Conservation (phyloP, 2,113 vertebrate species). For the Lycaon pictus region DNA sequence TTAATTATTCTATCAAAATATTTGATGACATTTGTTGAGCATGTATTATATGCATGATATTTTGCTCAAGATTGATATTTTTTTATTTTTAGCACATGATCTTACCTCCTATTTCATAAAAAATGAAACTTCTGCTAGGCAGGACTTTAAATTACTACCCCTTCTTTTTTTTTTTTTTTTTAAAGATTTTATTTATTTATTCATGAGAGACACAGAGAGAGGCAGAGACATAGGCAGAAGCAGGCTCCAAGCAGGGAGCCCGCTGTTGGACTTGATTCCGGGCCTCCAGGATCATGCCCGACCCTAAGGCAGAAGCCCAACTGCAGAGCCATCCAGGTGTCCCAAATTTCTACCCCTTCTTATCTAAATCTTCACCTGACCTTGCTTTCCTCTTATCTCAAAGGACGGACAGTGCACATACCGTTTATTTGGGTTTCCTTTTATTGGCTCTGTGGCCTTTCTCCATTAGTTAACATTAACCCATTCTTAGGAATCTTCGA, state of each 20-base stretch:
- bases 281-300: no score
- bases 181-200: no score
- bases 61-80: neutral
- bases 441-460: neutral
- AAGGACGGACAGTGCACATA: neutral
- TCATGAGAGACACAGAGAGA: no score
- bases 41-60: neutral
- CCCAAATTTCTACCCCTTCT: neutral
- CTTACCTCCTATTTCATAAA: constrained; percentile 20
- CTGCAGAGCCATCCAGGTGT: no score
- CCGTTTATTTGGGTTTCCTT: neutral
- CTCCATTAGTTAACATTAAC: constrained; percentile 7
- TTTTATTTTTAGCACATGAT: constrained; percentile 15
- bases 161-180: no score
- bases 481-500: neutral
- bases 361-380: constrained; percentile 20
- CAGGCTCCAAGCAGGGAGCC: no score
- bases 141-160: neutral
- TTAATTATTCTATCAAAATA: constrained; percentile 26
- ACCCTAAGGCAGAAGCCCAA: no score
- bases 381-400: constrained; percentile 16
- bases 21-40: neutral
- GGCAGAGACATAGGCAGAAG: no score
- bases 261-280: no score
- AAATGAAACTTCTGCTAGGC: constrained; percentile 40